Evolutionary conservation across 2,888 invertebrate species (phyloP).

Genomic region (Notodonta ziczac): DNA sequence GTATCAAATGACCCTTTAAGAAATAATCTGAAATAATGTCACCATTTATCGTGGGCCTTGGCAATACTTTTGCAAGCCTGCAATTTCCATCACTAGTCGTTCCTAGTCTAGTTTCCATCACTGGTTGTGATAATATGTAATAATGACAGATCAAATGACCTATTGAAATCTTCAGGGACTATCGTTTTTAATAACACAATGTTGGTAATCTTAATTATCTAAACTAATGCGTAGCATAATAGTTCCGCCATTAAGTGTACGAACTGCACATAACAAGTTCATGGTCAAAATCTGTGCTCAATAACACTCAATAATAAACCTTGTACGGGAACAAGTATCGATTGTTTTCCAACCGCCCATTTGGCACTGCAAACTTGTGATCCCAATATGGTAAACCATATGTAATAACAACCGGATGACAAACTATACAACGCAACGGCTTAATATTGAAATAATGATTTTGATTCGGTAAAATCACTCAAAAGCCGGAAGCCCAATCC

Average conservation of each 20-base stretch:
- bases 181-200: background rate
- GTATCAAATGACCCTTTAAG: too few relatives aligned
- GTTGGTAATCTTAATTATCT: background rate
- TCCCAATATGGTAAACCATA: background rate
- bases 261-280: slow-evolving; percentile 28
- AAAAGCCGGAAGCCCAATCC: too few relatives aligned
- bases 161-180: too few relatives aligned
- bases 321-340: slow-evolving; percentile 23
- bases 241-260: background rate
- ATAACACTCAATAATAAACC: slow-evolving; percentile 28
- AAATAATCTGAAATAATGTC: too few relatives aligned
- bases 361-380: slow-evolving; percentile 38
- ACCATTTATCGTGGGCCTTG: too few relatives aligned
- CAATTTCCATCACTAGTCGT: too few relatives aligned
- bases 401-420: background rate
- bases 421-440: background rate
- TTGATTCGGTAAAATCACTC: background rate
- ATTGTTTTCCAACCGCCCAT: slow-evolving; percentile 38
- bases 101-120: too few relatives aligned
- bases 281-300: slow-evolving; percentile 21
- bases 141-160: too few relatives aligned
- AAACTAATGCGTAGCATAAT: background rate
- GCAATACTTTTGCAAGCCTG: too few relatives aligned
- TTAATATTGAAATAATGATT: background rate
- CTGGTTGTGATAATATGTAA: too few relatives aligned